A percentile compares a stretch with the other conserved stretches of the same genome.
Evolutionary conservation across 2,888 invertebrate species (phyloP).

Genomic region (Unio delphinus): DNA sequence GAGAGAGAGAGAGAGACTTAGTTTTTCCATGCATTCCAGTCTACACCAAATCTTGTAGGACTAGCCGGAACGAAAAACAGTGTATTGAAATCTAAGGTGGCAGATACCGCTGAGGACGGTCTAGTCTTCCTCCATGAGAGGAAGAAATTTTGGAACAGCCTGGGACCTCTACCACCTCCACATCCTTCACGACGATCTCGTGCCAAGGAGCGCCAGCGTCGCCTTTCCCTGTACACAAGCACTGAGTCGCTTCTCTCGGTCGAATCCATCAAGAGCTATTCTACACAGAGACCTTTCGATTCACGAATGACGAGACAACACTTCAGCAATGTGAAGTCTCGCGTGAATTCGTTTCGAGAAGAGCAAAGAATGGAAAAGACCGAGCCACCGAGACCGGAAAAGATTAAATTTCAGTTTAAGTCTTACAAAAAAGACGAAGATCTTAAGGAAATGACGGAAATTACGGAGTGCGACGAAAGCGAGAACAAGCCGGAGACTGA

Average conservation of each 20-base stretch:
- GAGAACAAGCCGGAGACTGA: slow-evolving; percentile 17
- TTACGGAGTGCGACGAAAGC: slow-evolving; percentile 30
- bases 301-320: slow-evolving; percentile 7
- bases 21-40: no score
- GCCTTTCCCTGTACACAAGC: slow-evolving; percentile 33
- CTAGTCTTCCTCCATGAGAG: slow-evolving; percentile 83
- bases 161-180: slow-evolving; percentile 70
- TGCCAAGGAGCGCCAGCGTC: slow-evolving; percentile 14
- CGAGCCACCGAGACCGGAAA: slow-evolving; percentile 33
- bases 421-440: slow-evolving; percentile 26
- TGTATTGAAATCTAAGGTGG: slow-evolving; percentile 16
- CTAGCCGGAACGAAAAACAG: no score
- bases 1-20: no score
- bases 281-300: slow-evolving; percentile 9
- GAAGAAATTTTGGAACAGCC: slow-evolving; percentile 88
- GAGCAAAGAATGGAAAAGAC: slow-evolving; percentile 19
- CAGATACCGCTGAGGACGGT: slow-evolving; percentile 80
- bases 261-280: slow-evolving; percentile 13
- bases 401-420: slow-evolving; percentile 39
- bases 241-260: slow-evolving; percentile 36
- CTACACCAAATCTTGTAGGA: no score
- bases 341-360: no score
- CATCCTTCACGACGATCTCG: slow-evolving; percentile 31
- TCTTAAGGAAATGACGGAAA: slow-evolving; percentile 36
- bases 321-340: no score